Base-by-base conservation (phyloP, 1,140 invertebrate species). In the Chironomus tepperi region DNA sequence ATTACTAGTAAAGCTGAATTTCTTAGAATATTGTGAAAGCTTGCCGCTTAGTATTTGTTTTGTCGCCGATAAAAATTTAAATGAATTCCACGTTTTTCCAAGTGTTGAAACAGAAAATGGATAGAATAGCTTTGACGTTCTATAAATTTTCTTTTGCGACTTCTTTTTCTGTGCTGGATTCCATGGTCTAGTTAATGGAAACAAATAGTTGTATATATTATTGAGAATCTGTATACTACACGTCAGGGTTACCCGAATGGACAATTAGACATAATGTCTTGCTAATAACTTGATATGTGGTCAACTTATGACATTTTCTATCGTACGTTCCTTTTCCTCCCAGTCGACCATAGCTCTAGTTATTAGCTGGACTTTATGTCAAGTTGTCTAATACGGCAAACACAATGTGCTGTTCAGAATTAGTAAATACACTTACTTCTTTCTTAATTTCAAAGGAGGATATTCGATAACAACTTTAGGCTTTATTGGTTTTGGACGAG, bases 1-100 rank as follows among this genome's bases (percentile, higher is more conserved):
- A 67, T 67, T 67, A 19, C 64, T 67, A 67, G n/a, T n/a, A 67
- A 67, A 67, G 18, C 18, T 67, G 8, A 67, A 67, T 18, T 67
- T 67, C 16, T 67, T 67, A 2, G 64, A 67, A 67, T 18, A 67
- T 19, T 67, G 64, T 1, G 64, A 67, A 67, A n/a, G 8, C n/a
- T 67, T 67, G 64, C 64, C 64, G n/a, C 8, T 7, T 67, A 67
- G 16, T 7, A 67, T 67, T 67, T 67, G 64, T 8, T 15, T 3
- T 19, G 5, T 67, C 16, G 64, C 8, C 16, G 64, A 67, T 9
- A 67, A 2, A 8, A 7, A 18, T 16, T 18, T 67, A 19, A 67
- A 67, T 7, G 8, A n/a, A 67, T 67, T 1, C 64, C 64, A 67
- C n/a, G 16, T 67, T 67, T 67, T 67, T 67, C 15, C 15, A 7